Evolutionary conservation across 2,888 invertebrate genomes (phyloP).

Genomic region (Plebejus argus): DNA sequence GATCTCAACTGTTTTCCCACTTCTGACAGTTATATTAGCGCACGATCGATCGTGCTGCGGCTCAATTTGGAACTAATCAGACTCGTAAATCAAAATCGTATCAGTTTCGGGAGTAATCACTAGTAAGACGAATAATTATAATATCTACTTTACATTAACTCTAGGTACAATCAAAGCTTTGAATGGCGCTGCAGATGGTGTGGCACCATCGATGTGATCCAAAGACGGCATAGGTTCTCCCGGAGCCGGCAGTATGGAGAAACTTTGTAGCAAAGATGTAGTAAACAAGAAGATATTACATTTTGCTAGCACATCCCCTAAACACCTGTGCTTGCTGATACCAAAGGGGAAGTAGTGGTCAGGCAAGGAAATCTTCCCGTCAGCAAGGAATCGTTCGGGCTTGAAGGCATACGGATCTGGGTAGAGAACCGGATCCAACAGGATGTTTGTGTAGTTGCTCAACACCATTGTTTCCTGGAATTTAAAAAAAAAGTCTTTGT

Average conservation of each 20-base stretch:
- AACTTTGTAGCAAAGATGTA: conserved; percentile 87
- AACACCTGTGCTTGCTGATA: conserved; percentile 88
- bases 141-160: conserved; percentile 39
- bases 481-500: not conserved
- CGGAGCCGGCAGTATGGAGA: conserved; percentile 83
- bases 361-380: conserved; percentile 82
- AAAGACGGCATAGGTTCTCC: conserved; percentile 83
- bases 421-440: conserved; percentile 85
- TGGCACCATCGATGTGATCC: conserved; percentile 88
- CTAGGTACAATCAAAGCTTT: conserved; percentile 83
- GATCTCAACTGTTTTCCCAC: too few species aligned
- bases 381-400: conserved; percentile 87
- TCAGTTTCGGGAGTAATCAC: not conserved
- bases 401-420: conserved; percentile 86
- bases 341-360: conserved; percentile 90
- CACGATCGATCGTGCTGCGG: too few species aligned
- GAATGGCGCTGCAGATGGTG: conserved; percentile 87
- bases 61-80: too few species aligned
- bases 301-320: conserved; percentile 88
- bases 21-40: too few species aligned
- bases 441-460: conserved; percentile 86
- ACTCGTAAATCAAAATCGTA: not conserved
- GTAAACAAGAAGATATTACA: conserved; percentile 90
- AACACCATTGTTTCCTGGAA: conserved; percentile 89
- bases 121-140: too few species aligned